Percentiles rank a stretch among this genome's conserved stretches.
These are phyloP conservation scores for Ibidorhyncha struthersii DNA, from an alignment of 2,113 vertebrate genomes.

Conservation along the genomic window DNA sequence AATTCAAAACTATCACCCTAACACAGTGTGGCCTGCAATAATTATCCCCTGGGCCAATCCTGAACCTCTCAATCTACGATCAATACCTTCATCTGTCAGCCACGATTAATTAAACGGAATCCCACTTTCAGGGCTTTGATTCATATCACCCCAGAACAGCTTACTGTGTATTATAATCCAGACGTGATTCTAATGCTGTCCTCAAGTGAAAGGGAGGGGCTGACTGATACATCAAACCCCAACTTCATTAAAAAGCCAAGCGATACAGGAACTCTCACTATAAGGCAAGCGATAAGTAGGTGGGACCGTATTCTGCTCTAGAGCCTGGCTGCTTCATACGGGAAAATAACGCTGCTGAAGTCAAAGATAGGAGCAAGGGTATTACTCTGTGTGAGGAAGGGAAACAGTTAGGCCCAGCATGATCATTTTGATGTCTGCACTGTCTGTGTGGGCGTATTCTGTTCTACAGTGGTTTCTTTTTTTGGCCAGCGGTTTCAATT, in stretches of 20 bases:
- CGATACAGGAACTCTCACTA: not conserved
- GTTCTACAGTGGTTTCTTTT: not conserved
- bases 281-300: not conserved
- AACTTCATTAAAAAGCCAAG: not conserved
- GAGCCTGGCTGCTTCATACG: not conserved
- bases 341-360: not conserved
- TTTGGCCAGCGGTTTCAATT: not conserved
- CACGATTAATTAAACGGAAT: conserved; percentile 57
- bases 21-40: not conserved
- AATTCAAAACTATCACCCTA: conserved; percentile 1
- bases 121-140: conserved; percentile 52
- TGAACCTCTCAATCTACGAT: conserved; percentile 24
- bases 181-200: conserved; percentile 14
- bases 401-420: not conserved
- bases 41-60: not conserved
- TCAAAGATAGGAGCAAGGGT: not conserved
- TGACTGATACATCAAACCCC: conserved; percentile 1
- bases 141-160: conserved; percentile 46
- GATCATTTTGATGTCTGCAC: not conserved
- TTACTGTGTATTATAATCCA: conserved; percentile 22
- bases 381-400: not conserved
- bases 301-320: not conserved
- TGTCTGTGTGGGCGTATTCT: not conserved
- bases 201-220: conserved; percentile 28
- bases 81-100: conserved; percentile 44